These are phyloP conservation scores for Luscinia megarhynchos DNA, from an alignment of 2,797 vertebrate species.

Conservation along the genomic window DNA sequence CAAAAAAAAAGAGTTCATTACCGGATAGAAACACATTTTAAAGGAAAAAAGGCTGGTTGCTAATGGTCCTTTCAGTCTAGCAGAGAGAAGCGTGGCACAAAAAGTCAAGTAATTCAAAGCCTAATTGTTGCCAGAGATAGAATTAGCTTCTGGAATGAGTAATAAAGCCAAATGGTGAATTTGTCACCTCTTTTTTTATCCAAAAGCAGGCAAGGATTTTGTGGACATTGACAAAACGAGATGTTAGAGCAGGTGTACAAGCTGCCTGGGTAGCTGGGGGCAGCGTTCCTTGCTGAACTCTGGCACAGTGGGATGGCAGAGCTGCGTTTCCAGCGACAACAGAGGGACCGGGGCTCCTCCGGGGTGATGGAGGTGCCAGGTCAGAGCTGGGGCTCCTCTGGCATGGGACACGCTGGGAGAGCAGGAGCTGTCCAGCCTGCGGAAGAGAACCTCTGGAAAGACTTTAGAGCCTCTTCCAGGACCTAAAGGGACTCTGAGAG, in stretches of 20 bases:
- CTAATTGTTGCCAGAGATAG: neutral
- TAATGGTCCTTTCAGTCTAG: neutral
- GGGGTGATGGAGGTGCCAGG: neutral
- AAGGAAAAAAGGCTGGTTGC: neutral
- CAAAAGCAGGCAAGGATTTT: neutral
- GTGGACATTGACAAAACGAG: neutral
- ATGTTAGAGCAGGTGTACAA: neutral
- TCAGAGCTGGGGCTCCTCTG: neutral
- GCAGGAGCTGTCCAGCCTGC: rapidly evolving
- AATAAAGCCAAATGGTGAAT: neutral
- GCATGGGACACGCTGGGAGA: neutral
- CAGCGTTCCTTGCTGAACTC: neutral
- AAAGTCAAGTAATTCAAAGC: neutral
- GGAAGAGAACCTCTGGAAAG: neutral
- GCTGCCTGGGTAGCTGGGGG: neutral
- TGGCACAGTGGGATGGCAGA: neutral
- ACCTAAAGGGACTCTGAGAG: neutral
- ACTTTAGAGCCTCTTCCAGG: neutral
- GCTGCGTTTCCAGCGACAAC: rapidly evolving
- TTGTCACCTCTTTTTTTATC: neutral
- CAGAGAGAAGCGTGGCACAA: rapidly evolving
- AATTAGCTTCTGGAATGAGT: neutral
- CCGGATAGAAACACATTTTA: neutral
- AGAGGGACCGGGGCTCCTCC: neutral
- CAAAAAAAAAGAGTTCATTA: neutral